A percentile compares a stretch with the other conserved stretches of the same genome.
Conservation (phyloP, 37 sponge, comb jelly and placozoan species). For the Amphimedon queenslandica region DNA sequence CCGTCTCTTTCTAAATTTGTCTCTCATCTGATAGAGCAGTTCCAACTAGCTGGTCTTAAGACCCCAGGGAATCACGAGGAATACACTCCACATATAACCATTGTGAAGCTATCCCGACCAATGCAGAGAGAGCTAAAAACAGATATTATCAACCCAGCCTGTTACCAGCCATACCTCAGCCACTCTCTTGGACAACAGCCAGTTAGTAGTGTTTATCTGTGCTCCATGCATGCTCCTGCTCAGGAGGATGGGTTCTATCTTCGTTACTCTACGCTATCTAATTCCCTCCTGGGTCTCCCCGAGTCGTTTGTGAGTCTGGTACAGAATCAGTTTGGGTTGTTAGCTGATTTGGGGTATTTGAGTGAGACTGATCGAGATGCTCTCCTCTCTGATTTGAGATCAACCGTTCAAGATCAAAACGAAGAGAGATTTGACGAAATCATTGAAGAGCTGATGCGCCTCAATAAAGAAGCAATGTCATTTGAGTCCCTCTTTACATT, state of each 20-base stretch:
- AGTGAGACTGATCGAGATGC: conserved; percentile 12
- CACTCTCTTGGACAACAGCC: conserved; percentile 46
- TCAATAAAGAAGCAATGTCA: conserved; percentile 8
- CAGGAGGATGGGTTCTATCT: conserved; percentile 65
- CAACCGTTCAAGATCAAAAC: neutral
- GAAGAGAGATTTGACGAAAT: conserved; percentile 7
- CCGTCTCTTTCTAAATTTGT: conserved; percentile 61
- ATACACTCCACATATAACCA: conserved; percentile 84
- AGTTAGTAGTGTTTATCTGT: conserved; percentile 41
- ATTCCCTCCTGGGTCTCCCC: conserved; percentile 35
- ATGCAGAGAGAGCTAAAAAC: conserved; percentile 54
- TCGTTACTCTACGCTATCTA: conserved; percentile 17
- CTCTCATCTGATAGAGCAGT: conserved; percentile 41
- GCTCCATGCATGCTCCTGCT: conserved; percentile 63
- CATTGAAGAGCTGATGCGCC: conserved; percentile 14
- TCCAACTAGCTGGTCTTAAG: conserved; percentile 63
- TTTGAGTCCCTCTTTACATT: neutral
- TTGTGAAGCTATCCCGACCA: conserved; percentile 74
- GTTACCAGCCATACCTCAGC: conserved; percentile 37
- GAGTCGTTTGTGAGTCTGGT: conserved; percentile 9
- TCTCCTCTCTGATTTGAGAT: neutral
- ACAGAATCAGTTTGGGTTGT: neutral
- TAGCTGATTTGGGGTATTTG: conserved; percentile 1
- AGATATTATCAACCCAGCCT: conserved; percentile 9
- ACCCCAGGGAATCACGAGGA: conserved; percentile 82